Evolutionary conservation across 2,888 invertebrate species (phyloP).

Genomic region (Trichopoda pennipes): DNA sequence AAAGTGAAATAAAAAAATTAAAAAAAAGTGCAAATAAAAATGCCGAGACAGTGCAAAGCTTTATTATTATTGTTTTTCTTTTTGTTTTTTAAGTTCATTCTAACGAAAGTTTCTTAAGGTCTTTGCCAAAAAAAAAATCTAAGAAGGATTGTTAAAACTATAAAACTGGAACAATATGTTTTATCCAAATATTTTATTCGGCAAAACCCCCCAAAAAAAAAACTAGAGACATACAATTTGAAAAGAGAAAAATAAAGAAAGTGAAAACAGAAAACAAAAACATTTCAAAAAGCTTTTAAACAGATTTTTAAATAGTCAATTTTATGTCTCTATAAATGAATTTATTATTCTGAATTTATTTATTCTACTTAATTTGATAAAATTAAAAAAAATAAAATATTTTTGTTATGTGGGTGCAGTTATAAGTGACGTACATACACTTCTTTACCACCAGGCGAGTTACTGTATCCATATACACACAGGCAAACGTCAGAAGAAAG

Average conservation of each 20-base stretch:
- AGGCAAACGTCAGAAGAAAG: neutral
- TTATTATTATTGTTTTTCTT: constrained; percentile 5
- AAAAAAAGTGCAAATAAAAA: constrained; percentile 41
- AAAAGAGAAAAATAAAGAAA: neutral
- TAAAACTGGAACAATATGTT: constrained; percentile 53
- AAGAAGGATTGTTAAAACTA: constrained; percentile 2
- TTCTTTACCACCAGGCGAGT: constrained; percentile 3
- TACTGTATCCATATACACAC: neutral
- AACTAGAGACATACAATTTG: neutral
- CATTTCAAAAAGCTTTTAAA: constrained; percentile 5
- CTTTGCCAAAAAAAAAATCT: constrained; percentile 36
- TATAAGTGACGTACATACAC: constrained; percentile 43
- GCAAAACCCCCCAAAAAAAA: neutral
- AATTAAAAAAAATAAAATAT: neutral
- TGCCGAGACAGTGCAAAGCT: constrained; percentile 48
- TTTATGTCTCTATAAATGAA: neutral
- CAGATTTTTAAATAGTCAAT: neutral
- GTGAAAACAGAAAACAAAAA: no score
- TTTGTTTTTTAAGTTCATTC: constrained; percentile 15
- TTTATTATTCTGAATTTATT: neutral
- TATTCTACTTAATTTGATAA: neutral
- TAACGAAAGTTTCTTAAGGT: constrained; percentile 35
- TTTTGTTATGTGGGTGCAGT: constrained; percentile 45
- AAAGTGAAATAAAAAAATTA: constrained; percentile 55
- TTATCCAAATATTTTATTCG: neutral